Evolutionary conservation across 1,140 invertebrate genomes (phyloP).

Genomic region (Leucophenga varia): DNA sequence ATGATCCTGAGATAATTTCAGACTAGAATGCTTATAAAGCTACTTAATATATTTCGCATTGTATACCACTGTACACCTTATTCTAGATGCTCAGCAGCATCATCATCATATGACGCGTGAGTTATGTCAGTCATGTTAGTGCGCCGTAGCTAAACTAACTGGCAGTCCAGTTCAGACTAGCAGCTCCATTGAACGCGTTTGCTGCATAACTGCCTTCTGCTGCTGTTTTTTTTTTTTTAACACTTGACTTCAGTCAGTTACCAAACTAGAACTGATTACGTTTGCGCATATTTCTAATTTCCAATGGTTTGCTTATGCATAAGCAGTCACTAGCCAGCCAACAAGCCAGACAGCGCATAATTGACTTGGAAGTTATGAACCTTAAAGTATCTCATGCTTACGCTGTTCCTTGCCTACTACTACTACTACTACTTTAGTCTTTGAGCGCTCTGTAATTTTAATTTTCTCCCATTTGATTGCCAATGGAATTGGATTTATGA

Average conservation of each 20-base stretch:
- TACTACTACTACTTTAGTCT: not conserved
- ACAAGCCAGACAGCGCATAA: conserved; percentile 28
- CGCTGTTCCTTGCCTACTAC: not conserved
- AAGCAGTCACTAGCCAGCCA: conserved; percentile 5
- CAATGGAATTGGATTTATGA: not conserved
- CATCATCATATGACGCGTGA: conserved; percentile 32
- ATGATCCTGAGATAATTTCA: too few species aligned
- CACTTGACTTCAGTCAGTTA: too few species aligned
- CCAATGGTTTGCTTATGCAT: conserved; percentile 11
- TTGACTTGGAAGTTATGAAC: conserved; percentile 54
- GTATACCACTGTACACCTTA: conserved; percentile 23
- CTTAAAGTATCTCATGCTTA: conserved; percentile 32
- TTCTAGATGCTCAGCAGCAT: conserved; percentile 14
- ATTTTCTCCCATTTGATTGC: conserved; percentile 54
- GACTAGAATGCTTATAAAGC: too few species aligned
- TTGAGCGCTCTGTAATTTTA: conserved; percentile 40
- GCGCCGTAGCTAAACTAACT: too few species aligned
- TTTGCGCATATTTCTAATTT: conserved; percentile 33
- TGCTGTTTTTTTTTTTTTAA: too few species aligned
- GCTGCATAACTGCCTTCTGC: too few species aligned
- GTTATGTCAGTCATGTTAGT: conserved; percentile 47
- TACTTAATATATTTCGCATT: too few species aligned
- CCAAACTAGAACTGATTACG: conserved; percentile 32
- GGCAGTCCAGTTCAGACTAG: conserved; percentile 17
- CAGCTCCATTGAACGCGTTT: too few species aligned